phyloP scores from a whole-genome alignment of 2,113 vertebrate genomes.

The Pao palembangensis region DNA sequence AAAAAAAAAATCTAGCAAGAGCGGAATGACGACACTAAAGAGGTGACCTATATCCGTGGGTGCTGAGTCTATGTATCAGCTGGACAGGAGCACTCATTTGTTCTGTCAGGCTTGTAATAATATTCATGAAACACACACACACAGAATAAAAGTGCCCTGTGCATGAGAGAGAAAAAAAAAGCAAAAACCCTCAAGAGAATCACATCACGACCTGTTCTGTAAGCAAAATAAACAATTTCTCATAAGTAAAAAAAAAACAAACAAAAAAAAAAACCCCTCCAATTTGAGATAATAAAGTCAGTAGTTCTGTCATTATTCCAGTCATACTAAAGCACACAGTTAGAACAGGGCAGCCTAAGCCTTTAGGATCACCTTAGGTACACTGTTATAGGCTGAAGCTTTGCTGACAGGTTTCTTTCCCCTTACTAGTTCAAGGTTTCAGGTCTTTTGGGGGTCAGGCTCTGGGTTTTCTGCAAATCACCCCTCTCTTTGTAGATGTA shows the following conservation, averaged over 20 bases:
- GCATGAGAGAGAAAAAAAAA: neutral
- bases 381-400: too few relatives aligned
- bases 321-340: too few relatives aligned
- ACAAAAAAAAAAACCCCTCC: neutral
- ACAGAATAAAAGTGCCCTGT: neutral
- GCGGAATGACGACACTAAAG: slow-evolving; percentile 33
- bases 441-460: too few relatives aligned
- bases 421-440: too few relatives aligned
- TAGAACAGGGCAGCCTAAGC: too few relatives aligned
- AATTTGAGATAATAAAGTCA: too few relatives aligned
- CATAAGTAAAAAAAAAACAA: neutral
- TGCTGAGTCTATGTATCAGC: slow-evolving; percentile 46
- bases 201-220: neutral
- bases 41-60: slow-evolving; percentile 68
- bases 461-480: too few relatives aligned
- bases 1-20: slow-evolving; percentile 4
- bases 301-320: too few relatives aligned
- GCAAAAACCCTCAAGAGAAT: slow-evolving; percentile 1
- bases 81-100: slow-evolving; percentile 54
- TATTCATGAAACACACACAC: slow-evolving; percentile 64
- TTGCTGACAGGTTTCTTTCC: too few relatives aligned
- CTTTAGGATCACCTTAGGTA: too few relatives aligned
- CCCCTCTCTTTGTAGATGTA: too few relatives aligned
- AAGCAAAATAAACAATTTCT: neutral
- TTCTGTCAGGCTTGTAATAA: slow-evolving; percentile 67